Evolutionary conservation across 1,140 invertebrate genomes (phyloP), one percentile per base, ranked within the genome.

Genomic region (Drosophila watanabei): DNA sequence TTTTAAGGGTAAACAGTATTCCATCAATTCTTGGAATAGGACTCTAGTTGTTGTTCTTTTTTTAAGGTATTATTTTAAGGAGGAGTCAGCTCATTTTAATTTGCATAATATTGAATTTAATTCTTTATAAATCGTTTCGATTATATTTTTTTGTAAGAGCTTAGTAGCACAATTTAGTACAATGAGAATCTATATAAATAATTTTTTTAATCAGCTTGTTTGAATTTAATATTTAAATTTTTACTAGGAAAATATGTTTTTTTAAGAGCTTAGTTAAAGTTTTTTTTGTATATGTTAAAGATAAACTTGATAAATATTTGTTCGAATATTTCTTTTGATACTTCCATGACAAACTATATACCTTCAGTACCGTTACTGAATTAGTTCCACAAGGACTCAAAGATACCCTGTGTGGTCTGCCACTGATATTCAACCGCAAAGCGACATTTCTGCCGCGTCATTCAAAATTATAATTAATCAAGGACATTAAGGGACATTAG

Each of bases 381-480:
- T 72, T 73, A 8, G 68, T 49, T 73, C n/a, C 45, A 33, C 37
- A 28, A 60, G 45, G 6, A 65, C 30, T 33, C 24, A 11, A 11
- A 58, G 13, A 11, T 57, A 33, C 51, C 28, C 24, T 87, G 85
- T 85, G 86, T 90, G 86, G 86, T 89, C 79, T 75, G 30, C 16
- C 39, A 41, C 45, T 35, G 16, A 73, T 35, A 41, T 37, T 32
- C 35, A 77, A 65, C 76, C 82, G 41, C 72, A 72, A 64, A 39
- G 60, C 20, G 0, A 37, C 7, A 48, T 60, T 49, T 43, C 58
- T 90, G 82, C 64, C 5, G 35, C 64, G 39, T 89, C 86, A 89
- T 77, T 35, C 9, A 10, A 20, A 30, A 45, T n/a, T 52, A 14
- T 20, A 75, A 89, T 89, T 82, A 89, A 89, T 89, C 86, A 90